Evolutionary conservation across 2,888 invertebrate genomes (phyloP), one percentile per base, ranked within the genome.

Genomic region (Cheilosia vernalis): DNA sequence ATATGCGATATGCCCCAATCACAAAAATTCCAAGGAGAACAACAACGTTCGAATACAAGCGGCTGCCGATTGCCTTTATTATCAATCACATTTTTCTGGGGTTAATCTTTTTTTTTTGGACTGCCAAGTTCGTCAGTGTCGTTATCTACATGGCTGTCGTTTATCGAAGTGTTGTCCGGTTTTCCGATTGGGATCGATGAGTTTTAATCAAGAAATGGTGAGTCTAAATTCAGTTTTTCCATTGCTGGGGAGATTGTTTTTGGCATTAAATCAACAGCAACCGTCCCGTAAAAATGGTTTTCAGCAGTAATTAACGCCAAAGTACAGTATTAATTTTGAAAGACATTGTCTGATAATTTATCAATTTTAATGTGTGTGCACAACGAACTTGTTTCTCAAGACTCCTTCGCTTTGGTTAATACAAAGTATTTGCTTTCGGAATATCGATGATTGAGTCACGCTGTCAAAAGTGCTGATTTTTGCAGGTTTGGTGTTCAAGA

Each of bases 51-150:
- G 49, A 70, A 49, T 55, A 61, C 73, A 58, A 64, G 56, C 79
- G 49, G 49, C 33, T 37, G 47, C 44, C 58, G 44, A 80, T 85
- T 44, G 60, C 53, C 76, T 56, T 66, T 76, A 61, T 60, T 85
- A 76, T 80, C 84, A 76, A 72, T 74, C 69, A 74, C 69, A 67
- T 67, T 67, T 61, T 67, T 56, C 42, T 37, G 51, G 44, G 49
- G 58, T 44, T 74, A 74, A 79, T 80, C 78, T 61, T 42, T 49
- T 27, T 44, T 55, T 58, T 3, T 64, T 15, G 19, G 37, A 58
- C 33, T 47, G 58, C 55, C 33, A 58, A 66, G 55, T 67, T 66
- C 44, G 53, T 47, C 64, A 37, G 49, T 69, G 55, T 56, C 40
- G 61, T 56, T 55, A 60, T 64, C 58, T 47, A 15, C 51, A 24